These are phyloP conservation scores for Hedya salicella DNA, from an alignment of 2,888 invertebrate genomes.

Conservation along the genomic window DNA sequence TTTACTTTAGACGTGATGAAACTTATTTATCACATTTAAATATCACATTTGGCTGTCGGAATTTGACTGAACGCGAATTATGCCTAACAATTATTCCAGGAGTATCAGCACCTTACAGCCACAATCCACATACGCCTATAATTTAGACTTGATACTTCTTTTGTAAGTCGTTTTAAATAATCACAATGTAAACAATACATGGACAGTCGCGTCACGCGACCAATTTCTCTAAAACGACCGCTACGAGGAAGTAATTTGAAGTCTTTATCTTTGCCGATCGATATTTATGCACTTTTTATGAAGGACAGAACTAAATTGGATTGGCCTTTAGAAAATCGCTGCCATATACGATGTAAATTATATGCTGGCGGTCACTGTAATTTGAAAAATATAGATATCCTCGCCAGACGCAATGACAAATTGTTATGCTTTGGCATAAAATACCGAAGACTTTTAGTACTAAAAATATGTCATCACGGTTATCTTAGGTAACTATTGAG, in stretches of 20 bases:
- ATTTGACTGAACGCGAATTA: too few species aligned
- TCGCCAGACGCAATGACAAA: constrained; percentile 2
- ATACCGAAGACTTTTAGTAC: too few species aligned
- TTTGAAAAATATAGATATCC: constrained; percentile 10
- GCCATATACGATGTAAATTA: constrained; percentile 49
- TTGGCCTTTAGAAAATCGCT: constrained; percentile 45
- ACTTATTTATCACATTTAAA: too few species aligned
- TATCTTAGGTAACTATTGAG: too few species aligned
- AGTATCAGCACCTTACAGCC: too few species aligned
- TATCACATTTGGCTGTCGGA: too few species aligned
- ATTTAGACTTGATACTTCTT: too few species aligned
- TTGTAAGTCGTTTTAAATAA: background rate
- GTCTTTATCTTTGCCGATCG: constrained; percentile 43
- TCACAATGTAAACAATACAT: background rate
- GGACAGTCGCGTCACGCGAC: background rate
- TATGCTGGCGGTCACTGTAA: constrained; percentile 33
- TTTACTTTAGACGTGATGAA: too few species aligned
- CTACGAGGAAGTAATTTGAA: constrained; percentile 38
- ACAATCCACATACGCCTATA: too few species aligned
- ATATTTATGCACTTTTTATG: constrained; percentile 46
- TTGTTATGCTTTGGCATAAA: background rate
- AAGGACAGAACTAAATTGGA: constrained; percentile 45
- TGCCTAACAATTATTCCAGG: too few species aligned
- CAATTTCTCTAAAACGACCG: constrained; percentile 53
- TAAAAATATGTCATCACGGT: too few species aligned